phyloP scores from a whole-genome alignment of 2,888 invertebrate genomes.

The Pristionchus exspectatus region DNA sequence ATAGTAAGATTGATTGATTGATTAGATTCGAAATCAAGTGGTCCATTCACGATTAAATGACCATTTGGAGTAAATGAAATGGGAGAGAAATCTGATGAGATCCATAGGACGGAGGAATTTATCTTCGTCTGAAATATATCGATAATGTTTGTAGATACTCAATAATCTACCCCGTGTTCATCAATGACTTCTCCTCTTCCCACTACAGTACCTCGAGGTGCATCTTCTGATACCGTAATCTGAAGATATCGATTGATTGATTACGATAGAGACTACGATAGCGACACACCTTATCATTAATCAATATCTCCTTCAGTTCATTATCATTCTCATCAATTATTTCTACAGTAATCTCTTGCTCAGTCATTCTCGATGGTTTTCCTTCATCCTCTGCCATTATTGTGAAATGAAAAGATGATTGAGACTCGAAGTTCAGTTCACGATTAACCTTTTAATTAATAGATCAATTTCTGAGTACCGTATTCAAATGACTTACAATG shows the following conservation, averaged over 20 bases:
- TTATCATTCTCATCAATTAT: slow-evolving; percentile 48
- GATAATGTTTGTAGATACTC: background rate
- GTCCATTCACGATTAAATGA: slow-evolving; percentile 37
- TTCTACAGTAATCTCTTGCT: background rate
- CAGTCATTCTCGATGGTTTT: background rate
- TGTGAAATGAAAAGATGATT: background rate
- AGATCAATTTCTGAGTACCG: background rate
- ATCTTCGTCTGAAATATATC: background rate
- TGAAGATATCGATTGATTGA: background rate
- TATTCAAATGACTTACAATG: slow-evolving; percentile 46
- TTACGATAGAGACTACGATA: background rate
- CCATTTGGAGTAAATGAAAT: slow-evolving; percentile 28
- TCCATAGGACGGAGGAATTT: background rate
- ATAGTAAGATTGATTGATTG: background rate
- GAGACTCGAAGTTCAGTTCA: slow-evolving; percentile 19
- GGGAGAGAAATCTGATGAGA: background rate
- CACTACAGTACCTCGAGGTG: background rate
- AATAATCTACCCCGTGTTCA: background rate
- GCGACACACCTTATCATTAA: background rate
- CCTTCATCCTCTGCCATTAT: slow-evolving; percentile 49
- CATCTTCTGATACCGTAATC: slow-evolving; percentile 25
- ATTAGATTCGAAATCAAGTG: slow-evolving; percentile 46
- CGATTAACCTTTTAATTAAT: slow-evolving; percentile 30
- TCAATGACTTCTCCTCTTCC: background rate
- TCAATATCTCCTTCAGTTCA: background rate